Percentiles rank a stretch among this genome's conserved stretches.
Conservation (phyloP, 2,888 invertebrate genomes). For the Dasysyrphus tricinctus region DNA sequence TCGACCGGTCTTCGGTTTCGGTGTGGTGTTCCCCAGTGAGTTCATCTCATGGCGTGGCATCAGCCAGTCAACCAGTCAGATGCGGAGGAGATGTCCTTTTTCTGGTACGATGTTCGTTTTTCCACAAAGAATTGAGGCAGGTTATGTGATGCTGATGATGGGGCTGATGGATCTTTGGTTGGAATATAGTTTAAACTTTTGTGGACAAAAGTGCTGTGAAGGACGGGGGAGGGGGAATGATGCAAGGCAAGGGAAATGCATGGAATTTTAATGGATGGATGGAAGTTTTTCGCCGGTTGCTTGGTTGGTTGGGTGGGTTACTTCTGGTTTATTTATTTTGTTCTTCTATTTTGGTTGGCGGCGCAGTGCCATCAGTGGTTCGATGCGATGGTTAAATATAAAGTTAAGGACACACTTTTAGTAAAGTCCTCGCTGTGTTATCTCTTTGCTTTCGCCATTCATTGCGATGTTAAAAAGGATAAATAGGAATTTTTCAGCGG, state of each 20-base stretch:
- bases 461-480: conserved; percentile 7
- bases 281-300: conserved; percentile 24
- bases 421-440: background rate
- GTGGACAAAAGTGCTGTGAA: background rate
- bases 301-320: background rate
- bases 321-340: conserved; percentile 5
- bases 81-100: conserved; percentile 40
- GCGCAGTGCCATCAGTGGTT: background rate
- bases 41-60: background rate
- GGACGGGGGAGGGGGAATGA: background rate
- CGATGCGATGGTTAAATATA: conserved; percentile 7
- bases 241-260: conserved; percentile 43
- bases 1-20: conserved; percentile 4
- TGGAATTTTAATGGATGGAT: conserved; percentile 57
- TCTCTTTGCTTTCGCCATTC: background rate
- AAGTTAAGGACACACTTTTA: conserved; percentile 27
- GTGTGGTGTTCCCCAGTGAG: conserved; percentile 29
- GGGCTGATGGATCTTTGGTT: conserved; percentile 30
- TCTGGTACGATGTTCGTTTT: conserved; percentile 17
- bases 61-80: background rate
- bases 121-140: conserved; percentile 57
- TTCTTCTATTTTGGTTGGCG: background rate
- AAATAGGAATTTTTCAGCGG: conserved; percentile 1
- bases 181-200: conserved; percentile 16
- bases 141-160: conserved; percentile 45